These are phyloP conservation scores for Drosophila siamana DNA, from an alignment of 2,888 invertebrate genomes.

Conservation along the genomic window DNA sequence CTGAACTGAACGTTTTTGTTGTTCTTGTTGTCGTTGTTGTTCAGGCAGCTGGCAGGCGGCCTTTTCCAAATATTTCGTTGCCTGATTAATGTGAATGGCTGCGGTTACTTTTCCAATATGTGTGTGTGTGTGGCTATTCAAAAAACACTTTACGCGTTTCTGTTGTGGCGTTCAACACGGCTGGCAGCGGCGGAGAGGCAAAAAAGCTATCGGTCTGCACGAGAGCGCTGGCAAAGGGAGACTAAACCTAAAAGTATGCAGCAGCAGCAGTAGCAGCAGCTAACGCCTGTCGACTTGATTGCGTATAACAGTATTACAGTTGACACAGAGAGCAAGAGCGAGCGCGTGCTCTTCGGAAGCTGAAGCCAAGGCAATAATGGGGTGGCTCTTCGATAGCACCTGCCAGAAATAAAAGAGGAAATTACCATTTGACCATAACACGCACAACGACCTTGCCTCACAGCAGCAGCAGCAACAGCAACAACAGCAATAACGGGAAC, in stretches of 20 bases:
- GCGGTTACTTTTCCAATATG: constrained; percentile 27
- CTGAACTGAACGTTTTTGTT: constrained; percentile 9
- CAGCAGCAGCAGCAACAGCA: background rate
- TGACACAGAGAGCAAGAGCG: constrained; percentile 6
- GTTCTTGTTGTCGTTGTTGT: too few species aligned
- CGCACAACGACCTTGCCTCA: constrained; percentile 37
- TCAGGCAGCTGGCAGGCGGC: constrained; percentile 8
- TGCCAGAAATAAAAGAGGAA: constrained; percentile 38
- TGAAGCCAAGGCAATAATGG: constrained; percentile 16
- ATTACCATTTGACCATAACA: constrained; percentile 52
- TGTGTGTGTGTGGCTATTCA: constrained; percentile 8
- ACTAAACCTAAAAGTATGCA: constrained; percentile 75
- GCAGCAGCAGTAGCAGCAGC: constrained; percentile 37
- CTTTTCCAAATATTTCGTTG: constrained; percentile 31
- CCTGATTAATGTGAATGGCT: constrained; percentile 56
- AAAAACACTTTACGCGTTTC: constrained; percentile 61
- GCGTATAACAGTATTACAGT: constrained; percentile 61
- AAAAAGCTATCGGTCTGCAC: constrained; percentile 54
- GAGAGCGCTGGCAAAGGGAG: constrained; percentile 73
- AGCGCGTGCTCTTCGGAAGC: constrained; percentile 30
- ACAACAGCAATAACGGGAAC: background rate
- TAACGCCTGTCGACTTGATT: constrained; percentile 4
- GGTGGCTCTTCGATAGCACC: constrained; percentile 31
- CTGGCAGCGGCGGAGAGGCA: constrained; percentile 36
- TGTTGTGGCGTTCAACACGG: constrained; percentile 30